These are phyloP conservation scores for Pogonomyrmex californicus DNA, from an alignment of 1,140 invertebrate genomes.

Conservation along the genomic window DNA sequence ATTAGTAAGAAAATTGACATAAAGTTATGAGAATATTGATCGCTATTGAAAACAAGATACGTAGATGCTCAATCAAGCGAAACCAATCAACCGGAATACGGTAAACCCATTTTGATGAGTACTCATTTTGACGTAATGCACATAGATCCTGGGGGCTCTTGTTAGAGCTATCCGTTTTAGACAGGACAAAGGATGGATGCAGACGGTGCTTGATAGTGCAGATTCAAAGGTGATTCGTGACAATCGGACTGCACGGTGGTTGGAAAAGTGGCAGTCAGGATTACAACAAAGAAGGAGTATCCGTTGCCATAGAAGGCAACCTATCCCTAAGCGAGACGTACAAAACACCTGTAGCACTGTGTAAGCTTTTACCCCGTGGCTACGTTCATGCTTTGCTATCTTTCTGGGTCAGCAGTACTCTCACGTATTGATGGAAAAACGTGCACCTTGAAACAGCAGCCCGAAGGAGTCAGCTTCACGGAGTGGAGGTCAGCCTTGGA, in stretches of 20 bases:
- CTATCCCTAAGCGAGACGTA: background rate
- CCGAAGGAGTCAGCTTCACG: conserved; percentile 54
- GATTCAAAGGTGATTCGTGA: conserved; percentile 40
- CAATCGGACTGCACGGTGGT: conserved; percentile 35
- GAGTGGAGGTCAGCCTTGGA: background rate
- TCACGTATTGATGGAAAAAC: conserved; percentile 47
- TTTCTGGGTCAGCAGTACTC: background rate
- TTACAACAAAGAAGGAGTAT: background rate
- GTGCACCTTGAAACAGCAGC: conserved; percentile 40
- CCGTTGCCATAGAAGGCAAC: conserved; percentile 18
- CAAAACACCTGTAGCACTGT: conserved; percentile 65
- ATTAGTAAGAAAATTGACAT: background rate
- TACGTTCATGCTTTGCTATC: background rate
- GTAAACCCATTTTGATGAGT: background rate
- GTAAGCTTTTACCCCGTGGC: conserved; percentile 14
- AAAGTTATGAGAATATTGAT: background rate
- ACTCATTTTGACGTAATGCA: too few relatives aligned
- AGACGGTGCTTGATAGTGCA: background rate
- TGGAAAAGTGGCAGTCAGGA: conserved; percentile 1
- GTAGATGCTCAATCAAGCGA: background rate
- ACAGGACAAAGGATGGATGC: background rate
- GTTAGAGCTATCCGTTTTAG: background rate
- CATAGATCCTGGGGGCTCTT: background rate
- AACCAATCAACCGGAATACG: background rate
- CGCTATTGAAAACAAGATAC: background rate